phyloP scores from a whole-genome alignment of 2,797 vertebrate species.

The Mormyrops boulengeri region DNA sequence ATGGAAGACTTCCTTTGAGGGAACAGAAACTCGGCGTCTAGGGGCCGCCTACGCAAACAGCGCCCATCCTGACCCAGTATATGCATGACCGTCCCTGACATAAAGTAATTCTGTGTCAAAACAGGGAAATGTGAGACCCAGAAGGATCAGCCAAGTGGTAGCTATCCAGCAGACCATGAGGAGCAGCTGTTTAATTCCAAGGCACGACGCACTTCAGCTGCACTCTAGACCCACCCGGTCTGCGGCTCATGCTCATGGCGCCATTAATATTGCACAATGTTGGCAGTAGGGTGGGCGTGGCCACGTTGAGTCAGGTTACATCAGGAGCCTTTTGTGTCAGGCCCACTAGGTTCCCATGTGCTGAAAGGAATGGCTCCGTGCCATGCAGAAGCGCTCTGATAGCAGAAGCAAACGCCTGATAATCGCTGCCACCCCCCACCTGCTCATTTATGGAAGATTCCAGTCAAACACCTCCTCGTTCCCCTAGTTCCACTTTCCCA shows the following conservation, averaged over 20 bases:
- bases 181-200: neutral
- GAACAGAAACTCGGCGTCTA: neutral
- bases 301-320: neutral
- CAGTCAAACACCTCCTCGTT: neutral
- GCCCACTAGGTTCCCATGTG: constrained; percentile 5
- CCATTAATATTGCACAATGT: constrained; percentile 6
- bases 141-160: neutral
- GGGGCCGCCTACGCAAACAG: neutral
- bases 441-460: neutral
- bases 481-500: neutral
- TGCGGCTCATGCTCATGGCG: neutral
- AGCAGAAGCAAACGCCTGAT: constrained; percentile 16
- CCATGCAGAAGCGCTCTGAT: constrained; percentile 47
- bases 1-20: neutral
- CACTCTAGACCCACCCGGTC: neutral
- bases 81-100: neutral
- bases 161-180: neutral
- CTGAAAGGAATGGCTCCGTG: constrained; percentile 55
- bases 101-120: neutral
- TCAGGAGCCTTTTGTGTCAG: neutral
- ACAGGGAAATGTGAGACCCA: neutral
- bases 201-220: neutral
- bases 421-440: constrained; percentile 15
- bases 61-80: neutral
- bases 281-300: neutral